These are phyloP conservation scores for Zaprionus lachaisei DNA, from an alignment of 1,140 invertebrate species.

Conservation along the genomic window DNA sequence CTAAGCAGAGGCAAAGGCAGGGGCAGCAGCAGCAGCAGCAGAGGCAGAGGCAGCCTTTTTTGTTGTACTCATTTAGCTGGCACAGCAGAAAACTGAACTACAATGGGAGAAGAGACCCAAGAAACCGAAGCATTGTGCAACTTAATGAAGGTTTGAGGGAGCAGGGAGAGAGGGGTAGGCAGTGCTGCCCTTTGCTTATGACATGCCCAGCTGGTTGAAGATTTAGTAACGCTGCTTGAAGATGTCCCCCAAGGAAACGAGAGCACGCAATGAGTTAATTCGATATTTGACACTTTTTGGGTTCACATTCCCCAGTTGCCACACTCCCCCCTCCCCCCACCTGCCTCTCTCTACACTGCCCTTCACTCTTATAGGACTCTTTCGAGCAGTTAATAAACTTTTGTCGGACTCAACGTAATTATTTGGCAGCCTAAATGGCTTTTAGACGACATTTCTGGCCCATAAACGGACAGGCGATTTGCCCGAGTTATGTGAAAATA, in stretches of 20 bases:
- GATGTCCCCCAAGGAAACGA: constrained; percentile 19
- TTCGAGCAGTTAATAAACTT: constrained; percentile 74
- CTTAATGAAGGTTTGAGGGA: constrained; percentile 78
- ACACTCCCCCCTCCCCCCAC: constrained; percentile 47
- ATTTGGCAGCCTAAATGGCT: constrained; percentile 79
- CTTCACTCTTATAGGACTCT: neutral
- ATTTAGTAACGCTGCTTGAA: constrained; percentile 65
- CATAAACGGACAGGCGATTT: constrained; percentile 68
- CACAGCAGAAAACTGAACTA: constrained; percentile 69
- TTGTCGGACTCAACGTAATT: constrained; percentile 65
- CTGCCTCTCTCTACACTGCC: neutral
- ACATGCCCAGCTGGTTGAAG: constrained; percentile 73
- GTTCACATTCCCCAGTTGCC: constrained; percentile 57
- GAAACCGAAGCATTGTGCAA: constrained; percentile 64
- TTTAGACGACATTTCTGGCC: constrained; percentile 67
- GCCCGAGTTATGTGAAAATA: constrained; percentile 75
- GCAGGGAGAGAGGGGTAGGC: neutral
- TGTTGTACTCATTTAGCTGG: constrained; percentile 56
- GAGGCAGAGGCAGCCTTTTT: constrained; percentile 49
- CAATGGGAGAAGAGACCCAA: constrained; percentile 43
- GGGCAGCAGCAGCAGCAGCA: neutral
- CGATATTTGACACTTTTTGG: constrained; percentile 81
- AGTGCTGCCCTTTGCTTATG: constrained; percentile 52
- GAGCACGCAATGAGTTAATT: constrained; percentile 74
- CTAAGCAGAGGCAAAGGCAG: constrained; percentile 22